A percentile compares a stretch with the other conserved stretches of the same genome.
Conservation (phyloP, 2,797 vertebrate species). For the Bucorvus abyssinicus region DNA sequence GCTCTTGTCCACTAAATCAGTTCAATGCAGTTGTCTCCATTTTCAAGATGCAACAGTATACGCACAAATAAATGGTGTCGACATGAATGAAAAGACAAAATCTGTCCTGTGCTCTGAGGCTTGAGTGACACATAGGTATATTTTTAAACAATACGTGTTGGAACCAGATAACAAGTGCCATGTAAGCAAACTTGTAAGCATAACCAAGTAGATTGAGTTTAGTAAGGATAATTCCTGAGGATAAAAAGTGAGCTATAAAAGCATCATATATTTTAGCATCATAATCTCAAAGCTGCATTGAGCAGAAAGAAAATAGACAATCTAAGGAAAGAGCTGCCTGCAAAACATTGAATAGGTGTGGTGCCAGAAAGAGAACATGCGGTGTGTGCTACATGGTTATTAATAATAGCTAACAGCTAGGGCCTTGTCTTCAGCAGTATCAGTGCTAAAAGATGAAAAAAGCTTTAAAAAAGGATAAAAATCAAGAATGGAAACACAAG, state of each 20-base stretch:
- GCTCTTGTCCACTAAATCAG: neutral
- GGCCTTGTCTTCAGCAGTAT: neutral
- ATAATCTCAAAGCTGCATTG: neutral
- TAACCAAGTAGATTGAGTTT: neutral
- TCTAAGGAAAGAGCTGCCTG: conserved; percentile 54
- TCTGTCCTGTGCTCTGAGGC: neutral
- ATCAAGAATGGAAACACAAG: neutral
- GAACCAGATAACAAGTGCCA: neutral
- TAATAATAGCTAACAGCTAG: neutral
- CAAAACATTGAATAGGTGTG: neutral
- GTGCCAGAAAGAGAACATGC: neutral
- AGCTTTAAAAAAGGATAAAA: neutral
- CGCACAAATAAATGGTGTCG: neutral
- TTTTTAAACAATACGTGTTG: neutral
- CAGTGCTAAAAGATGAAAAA: neutral
- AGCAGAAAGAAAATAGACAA: conserved; percentile 46
- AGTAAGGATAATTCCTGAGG: neutral
- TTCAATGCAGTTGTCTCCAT: neutral
- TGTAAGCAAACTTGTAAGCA: neutral
- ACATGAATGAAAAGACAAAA: neutral
- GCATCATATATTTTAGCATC: neutral
- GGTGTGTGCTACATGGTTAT: neutral
- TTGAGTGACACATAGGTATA: neutral
- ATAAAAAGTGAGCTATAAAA: neutral
- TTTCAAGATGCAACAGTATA: neutral